Percentiles rank a stretch among this genome's conserved stretches.
phyloP scores from a whole-genome alignment of 1,140 invertebrate genomes.

The Trachelipus rathkii region DNA sequence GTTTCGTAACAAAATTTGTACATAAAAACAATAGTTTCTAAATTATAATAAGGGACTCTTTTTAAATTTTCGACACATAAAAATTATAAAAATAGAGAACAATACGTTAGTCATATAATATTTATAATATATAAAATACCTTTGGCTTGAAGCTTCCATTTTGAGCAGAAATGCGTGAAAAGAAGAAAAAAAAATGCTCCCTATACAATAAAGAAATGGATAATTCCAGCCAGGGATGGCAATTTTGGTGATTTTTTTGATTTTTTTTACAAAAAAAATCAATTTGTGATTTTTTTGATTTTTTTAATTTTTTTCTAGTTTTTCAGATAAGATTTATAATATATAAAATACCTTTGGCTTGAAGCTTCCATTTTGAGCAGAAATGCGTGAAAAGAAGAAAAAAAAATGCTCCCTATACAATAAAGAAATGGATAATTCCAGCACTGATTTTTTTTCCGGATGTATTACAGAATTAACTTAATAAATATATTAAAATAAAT shows the following conservation, averaged over 20 bases:
- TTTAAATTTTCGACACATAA: background rate
- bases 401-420: background rate
- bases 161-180: slow-evolving; percentile 1
- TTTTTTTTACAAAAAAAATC: too few relatives aligned
- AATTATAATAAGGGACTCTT: background rate
- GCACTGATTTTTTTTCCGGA: too few relatives aligned
- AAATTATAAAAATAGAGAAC: background rate
- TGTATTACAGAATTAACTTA: background rate
- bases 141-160: background rate
- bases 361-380: background rate
- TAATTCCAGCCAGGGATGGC: too few relatives aligned
- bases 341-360: slow-evolving; percentile 5
- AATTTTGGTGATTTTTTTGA: too few relatives aligned
- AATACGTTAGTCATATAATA: background rate
- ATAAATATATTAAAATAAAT: background rate
- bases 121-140: background rate
- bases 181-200: background rate
- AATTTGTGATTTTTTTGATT: too few relatives aligned
- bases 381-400: background rate
- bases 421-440: background rate
- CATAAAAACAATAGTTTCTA: background rate
- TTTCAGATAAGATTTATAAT: background rate
- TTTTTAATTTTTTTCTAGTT: background rate
- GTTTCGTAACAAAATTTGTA: slow-evolving; percentile 8
- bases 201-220: too few relatives aligned